Percentiles rank a stretch among this genome's conserved stretches.
Conservation (phyloP, 2,113 vertebrate species). For the Halichoeres trimaculatus region DNA sequence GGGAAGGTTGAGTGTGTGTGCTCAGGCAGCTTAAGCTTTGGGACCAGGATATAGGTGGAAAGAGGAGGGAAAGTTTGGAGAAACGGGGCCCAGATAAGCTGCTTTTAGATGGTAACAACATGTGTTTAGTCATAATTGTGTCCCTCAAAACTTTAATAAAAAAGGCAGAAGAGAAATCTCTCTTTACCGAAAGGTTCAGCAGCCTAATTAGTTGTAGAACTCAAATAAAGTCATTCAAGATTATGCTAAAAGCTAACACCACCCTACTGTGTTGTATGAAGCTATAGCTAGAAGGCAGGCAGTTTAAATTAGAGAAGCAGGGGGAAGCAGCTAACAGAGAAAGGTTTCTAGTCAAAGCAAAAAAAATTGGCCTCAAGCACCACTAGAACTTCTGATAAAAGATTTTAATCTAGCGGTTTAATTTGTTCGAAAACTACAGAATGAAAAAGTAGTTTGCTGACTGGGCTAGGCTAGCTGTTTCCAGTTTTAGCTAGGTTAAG, state of each 20-base stretch:
- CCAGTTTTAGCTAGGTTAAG: background rate
- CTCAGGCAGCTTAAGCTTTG: conserved; percentile 30
- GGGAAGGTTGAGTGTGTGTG: conserved; percentile 25
- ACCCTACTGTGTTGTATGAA: background rate
- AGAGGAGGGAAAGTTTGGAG: conserved; percentile 12
- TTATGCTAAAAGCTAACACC: background rate
- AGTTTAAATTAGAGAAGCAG: background rate
- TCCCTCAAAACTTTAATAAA: conserved; percentile 14
- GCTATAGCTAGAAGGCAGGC: background rate
- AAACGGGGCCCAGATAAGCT: conserved; percentile 32
- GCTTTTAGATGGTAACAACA: conserved; percentile 25
- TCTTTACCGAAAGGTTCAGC: background rate
- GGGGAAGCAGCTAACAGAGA: too few relatives aligned
- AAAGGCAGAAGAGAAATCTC: background rate
- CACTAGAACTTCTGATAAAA: too few relatives aligned
- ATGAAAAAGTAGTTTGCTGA: background rate
- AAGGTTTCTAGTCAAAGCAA: too few relatives aligned
- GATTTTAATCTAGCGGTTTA: background rate
- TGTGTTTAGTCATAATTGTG: conserved; percentile 22
- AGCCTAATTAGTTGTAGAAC: background rate
- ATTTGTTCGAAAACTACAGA: background rate
- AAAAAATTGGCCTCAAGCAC: background rate
- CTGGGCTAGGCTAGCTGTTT: background rate
- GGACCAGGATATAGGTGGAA: conserved; percentile 30
- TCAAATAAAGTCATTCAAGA: background rate